Conservation (phyloP, 2,797 vertebrate genomes). For the Takifugu ocellatus region DNA sequence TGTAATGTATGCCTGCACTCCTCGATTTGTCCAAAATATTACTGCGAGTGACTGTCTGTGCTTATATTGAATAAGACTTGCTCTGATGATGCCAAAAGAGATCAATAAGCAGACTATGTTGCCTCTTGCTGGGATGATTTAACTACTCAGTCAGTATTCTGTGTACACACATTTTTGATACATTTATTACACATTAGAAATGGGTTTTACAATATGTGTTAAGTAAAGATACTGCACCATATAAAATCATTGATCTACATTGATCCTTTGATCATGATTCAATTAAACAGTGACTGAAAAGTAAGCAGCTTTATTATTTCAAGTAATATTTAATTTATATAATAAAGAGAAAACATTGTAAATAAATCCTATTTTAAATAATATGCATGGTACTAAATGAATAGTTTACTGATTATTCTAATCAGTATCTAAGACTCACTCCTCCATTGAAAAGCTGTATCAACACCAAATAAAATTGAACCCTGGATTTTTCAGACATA, state of each 20-base stretch:
- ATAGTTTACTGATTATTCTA: too few relatives aligned
- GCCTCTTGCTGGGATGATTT: constrained; percentile 18
- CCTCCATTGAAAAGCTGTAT: too few relatives aligned
- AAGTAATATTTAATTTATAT: too few relatives aligned
- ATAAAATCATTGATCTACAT: constrained; percentile 18
- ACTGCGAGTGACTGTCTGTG: constrained; percentile 30
- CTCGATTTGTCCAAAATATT: constrained; percentile 38
- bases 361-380: too few relatives aligned
- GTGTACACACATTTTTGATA: constrained; percentile 6
- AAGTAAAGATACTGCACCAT: constrained; percentile 5
- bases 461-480: too few relatives aligned
- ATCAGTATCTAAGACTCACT: too few relatives aligned
- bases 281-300: too few relatives aligned
- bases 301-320: too few relatives aligned
- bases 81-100: constrained; percentile 30
- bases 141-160: constrained; percentile 23
- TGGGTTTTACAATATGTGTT: background rate
- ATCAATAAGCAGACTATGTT: constrained; percentile 40
- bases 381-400: too few relatives aligned
- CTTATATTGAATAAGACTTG: constrained; percentile 47
- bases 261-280: too few relatives aligned
- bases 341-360: too few relatives aligned
- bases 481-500: too few relatives aligned
- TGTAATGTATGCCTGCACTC: constrained; percentile 2
- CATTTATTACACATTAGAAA: constrained; percentile 12